Conservation (phyloP, 2,888 invertebrate genomes). For the Lobophora halterata region DNA sequence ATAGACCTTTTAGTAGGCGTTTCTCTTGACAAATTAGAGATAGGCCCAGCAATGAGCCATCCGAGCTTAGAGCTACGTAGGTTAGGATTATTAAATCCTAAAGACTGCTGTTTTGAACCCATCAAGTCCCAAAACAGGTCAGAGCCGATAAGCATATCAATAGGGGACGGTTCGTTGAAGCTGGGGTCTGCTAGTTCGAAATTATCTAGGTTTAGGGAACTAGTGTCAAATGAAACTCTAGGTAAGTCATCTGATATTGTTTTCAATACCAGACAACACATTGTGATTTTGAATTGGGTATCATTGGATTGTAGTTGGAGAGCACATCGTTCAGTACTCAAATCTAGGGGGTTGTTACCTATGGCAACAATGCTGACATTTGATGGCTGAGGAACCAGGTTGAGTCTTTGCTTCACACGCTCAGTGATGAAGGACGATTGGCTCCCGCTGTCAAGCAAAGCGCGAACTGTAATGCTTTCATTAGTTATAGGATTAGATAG, state of each 20-base stretch:
- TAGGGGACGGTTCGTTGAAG: slow-evolving; percentile 16
- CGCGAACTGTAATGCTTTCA: not conserved
- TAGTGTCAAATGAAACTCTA: not conserved
- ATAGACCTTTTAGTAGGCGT: not conserved
- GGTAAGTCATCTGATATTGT: slow-evolving; percentile 1
- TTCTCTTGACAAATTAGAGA: slow-evolving; percentile 9
- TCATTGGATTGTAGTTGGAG: too few species aligned
- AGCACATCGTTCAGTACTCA: too few species aligned
- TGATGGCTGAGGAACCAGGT: too few species aligned
- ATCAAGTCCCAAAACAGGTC: slow-evolving; percentile 28
- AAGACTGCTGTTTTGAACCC: slow-evolving; percentile 12
- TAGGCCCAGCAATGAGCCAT: slow-evolving; percentile 21
- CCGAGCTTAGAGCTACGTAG: slow-evolving; percentile 21
- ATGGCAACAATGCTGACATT: too few species aligned
- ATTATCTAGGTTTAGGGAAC: not conserved
- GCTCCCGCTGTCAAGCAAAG: not conserved
- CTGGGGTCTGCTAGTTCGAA: slow-evolving; percentile 19
- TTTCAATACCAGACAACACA: too few species aligned
- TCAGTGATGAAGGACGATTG: not conserved
- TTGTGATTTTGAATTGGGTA: too few species aligned
- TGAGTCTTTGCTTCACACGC: too few species aligned
- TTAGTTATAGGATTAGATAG: not conserved
- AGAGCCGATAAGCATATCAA: slow-evolving; percentile 25
- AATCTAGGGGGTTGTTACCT: too few species aligned
- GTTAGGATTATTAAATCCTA: slow-evolving; percentile 14